Conservation (phyloP, 2,888 invertebrate genomes). For the Harmothoe impar region DNA sequence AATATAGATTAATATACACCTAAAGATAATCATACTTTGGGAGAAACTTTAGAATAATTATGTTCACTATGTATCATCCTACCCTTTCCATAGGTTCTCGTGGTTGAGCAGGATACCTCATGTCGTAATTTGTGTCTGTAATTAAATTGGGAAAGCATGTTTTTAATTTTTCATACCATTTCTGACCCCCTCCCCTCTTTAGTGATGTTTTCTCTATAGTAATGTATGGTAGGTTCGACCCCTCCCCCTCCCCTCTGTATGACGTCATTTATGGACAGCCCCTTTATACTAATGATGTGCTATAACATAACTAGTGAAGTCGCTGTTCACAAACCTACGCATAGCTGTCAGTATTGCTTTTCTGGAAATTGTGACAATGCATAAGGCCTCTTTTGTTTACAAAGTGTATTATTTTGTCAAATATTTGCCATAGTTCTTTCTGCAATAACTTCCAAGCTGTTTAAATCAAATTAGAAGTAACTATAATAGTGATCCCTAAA, state of each 20-base stretch:
- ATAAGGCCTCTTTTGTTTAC: too few species aligned
- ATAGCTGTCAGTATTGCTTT: not conserved
- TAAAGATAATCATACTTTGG: too few species aligned
- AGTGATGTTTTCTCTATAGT: not conserved
- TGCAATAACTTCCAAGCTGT: too few species aligned
- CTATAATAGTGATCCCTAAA: too few species aligned
- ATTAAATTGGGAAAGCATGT: not conserved
- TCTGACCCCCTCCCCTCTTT: not conserved
- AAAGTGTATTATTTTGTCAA: too few species aligned
- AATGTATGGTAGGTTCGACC: too few species aligned
- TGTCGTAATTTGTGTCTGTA: not conserved
- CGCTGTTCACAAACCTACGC: not conserved
- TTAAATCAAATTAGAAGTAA: too few species aligned
- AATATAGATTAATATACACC: too few species aligned
- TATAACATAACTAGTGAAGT: not conserved
- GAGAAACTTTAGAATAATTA: too few species aligned
- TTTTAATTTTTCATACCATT: not conserved
- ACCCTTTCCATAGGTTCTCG: not conserved
- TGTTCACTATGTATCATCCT: not conserved
- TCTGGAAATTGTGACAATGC: not conserved
- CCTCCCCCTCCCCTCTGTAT: too few species aligned
- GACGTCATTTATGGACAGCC: too few species aligned
- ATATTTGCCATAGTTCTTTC: too few species aligned
- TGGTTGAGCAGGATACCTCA: not conserved
- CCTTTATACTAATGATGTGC: not conserved